phyloP scores from a whole-genome alignment of 2,113 vertebrate genomes.

The Dinomys branickii region DNA sequence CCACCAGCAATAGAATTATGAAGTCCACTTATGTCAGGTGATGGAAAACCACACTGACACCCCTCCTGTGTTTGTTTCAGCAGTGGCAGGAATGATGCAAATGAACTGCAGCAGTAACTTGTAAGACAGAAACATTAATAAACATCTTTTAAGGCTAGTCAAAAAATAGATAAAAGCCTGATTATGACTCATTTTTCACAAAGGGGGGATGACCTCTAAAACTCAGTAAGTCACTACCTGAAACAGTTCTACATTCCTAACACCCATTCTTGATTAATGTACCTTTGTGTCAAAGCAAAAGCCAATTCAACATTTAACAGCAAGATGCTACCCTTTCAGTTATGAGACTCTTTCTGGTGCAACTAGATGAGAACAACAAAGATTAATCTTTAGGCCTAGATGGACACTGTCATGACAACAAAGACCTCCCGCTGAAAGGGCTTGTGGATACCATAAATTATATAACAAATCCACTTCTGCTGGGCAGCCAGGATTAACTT shows the following conservation, averaged over 20 bases:
- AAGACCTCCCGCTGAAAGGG: constrained; percentile 32
- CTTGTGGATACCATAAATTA: constrained; percentile 60
- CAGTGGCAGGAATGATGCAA: constrained; percentile 13
- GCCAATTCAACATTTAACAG: background rate
- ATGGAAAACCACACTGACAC: constrained; percentile 37
- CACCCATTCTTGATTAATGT: constrained; percentile 43
- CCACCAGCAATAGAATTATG: constrained; percentile 34
- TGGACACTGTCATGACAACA: constrained; percentile 18
- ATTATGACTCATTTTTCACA: constrained; percentile 62
- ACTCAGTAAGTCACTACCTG: constrained; percentile 44
- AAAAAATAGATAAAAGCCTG: constrained; percentile 62
- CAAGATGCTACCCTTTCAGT: background rate
- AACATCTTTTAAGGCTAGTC: background rate
- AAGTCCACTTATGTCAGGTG: background rate
- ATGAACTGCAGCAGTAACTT: background rate
- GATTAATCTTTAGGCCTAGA: constrained; percentile 54
- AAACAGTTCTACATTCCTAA: constrained; percentile 49
- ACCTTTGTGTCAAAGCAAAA: constrained; percentile 45
- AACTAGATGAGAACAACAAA: constrained; percentile 46
- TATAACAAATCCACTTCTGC: constrained; percentile 37
- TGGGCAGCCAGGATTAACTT: constrained; percentile 32
- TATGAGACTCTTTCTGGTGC: background rate
- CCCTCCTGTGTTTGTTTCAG: background rate
- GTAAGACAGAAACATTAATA: constrained; percentile 14
- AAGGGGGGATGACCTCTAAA: background rate